Conservation (phyloP, 2,113 vertebrate genomes). For the Pantherophis guttatus region DNA sequence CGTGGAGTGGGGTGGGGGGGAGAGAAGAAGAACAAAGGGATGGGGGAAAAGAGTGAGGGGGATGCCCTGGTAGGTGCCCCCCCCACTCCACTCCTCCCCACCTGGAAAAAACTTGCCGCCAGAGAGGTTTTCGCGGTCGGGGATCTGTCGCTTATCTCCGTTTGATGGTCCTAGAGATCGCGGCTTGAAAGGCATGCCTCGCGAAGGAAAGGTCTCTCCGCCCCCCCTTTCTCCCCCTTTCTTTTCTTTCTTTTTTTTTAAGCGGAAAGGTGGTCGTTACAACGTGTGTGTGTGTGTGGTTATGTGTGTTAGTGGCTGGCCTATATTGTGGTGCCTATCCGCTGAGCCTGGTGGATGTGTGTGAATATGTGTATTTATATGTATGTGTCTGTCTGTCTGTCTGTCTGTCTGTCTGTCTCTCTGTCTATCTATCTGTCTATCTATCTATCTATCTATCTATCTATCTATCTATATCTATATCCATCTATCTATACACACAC, state of each 20-base stretch:
- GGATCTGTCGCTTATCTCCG: background rate
- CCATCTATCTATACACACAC: too few relatives aligned
- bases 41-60: background rate
- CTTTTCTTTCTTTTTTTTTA: background rate
- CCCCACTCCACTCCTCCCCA: background rate
- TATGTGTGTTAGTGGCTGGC: too few relatives aligned
- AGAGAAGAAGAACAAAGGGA: background rate
- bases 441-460: too few relatives aligned
- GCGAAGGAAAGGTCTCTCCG: background rate
- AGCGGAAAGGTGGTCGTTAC: background rate
- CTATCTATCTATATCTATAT: too few relatives aligned
- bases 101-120: background rate
- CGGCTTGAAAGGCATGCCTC: background rate
- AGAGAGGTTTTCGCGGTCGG: background rate
- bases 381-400: too few relatives aligned
- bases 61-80: background rate
- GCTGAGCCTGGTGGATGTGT: background rate
- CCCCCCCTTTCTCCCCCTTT: background rate
- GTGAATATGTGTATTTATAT: accelerated
- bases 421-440: too few relatives aligned
- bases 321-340: background rate
- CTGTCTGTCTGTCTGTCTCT: too few relatives aligned
- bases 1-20: too few relatives aligned
- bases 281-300: background rate
- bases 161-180: too few relatives aligned